These are phyloP conservation scores for Itoplectis maculator DNA, from an alignment of 2,888 invertebrate species.

Conservation along the genomic window DNA sequence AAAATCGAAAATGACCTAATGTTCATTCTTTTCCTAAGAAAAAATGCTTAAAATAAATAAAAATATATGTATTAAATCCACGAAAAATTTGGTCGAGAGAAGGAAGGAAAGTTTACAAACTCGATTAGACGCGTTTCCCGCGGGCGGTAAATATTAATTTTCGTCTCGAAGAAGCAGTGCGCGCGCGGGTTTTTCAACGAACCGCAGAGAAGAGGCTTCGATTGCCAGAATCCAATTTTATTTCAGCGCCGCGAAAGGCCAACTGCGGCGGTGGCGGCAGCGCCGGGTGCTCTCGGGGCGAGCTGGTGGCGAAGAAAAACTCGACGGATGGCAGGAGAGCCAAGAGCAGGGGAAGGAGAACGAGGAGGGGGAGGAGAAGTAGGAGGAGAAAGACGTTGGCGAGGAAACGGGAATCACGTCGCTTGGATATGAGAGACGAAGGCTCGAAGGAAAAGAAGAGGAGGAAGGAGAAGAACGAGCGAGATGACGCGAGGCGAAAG, in stretches of 20 bases:
- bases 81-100: not conserved
- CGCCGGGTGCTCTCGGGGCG: conserved; percentile 7
- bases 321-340: conserved; percentile 13
- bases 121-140: conserved; percentile 40
- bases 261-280: conserved; percentile 18
- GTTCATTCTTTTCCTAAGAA: no score
- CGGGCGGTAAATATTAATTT: conserved; percentile 50
- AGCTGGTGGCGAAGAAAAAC: conserved; percentile 26
- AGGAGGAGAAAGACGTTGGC: conserved; percentile 22
- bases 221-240: conserved; percentile 65
- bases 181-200: no score
- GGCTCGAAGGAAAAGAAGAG: conserved; percentile 14
- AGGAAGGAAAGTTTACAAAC: conserved; percentile 16
- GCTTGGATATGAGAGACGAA: conserved; percentile 55
- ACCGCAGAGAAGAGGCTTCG: conserved; percentile 51
- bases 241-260: conserved; percentile 46
- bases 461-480: conserved; percentile 1
- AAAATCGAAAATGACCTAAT: no score
- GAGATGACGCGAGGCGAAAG: not conserved
- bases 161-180: conserved; percentile 5
- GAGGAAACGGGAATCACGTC: conserved; percentile 33
- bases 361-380: conserved; percentile 25
- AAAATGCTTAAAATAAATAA: not conserved
- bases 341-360: conserved; percentile 8
- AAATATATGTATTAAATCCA: not conserved